Evolutionary conservation across 2,797 vertebrate genomes (phyloP).

Genomic region (Cossypha niveicapilla): DNA sequence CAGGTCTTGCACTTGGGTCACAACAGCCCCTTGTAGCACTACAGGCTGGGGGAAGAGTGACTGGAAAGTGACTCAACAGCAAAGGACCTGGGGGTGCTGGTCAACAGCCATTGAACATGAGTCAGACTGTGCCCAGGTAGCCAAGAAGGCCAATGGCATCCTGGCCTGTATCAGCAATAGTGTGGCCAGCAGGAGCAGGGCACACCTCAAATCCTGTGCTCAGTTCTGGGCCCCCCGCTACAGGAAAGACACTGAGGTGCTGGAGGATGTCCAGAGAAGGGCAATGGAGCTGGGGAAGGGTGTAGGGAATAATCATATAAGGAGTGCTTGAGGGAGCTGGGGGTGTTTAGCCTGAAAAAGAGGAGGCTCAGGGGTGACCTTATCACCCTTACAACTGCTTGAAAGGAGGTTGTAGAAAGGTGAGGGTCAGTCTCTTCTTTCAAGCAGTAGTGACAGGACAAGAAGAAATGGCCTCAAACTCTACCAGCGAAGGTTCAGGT

Average conservation of each 20-base stretch:
- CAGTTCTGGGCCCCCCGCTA: fast-evolving
- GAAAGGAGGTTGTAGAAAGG: neutral
- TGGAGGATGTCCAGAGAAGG: fast-evolving
- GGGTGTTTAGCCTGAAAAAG: neutral
- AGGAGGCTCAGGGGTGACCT: neutral
- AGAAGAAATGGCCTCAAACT: neutral
- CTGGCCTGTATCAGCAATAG: fast-evolving
- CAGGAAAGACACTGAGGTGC: neutral
- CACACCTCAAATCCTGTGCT: fast-evolving
- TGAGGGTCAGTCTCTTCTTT: fast-evolving
- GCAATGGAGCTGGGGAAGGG: neutral
- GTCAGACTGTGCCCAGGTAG: no score
- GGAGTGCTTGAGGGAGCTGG: neutral
- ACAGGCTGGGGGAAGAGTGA: neutral
- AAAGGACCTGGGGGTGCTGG: neutral
- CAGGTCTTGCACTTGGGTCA: neutral
- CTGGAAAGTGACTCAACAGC: fast-evolving
- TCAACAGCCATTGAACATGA: fast-evolving
- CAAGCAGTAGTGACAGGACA: neutral
- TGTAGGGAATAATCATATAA: neutral
- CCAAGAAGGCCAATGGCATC: fast-evolving
- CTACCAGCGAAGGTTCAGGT: neutral
- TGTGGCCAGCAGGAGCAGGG: neutral
- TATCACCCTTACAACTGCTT: neutral
- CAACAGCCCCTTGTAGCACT: neutral